Percentiles rank a stretch among this genome's conserved stretches.
phyloP scores from a whole-genome alignment of 1,140 invertebrate genomes.

The Hyphantria cunea region DNA sequence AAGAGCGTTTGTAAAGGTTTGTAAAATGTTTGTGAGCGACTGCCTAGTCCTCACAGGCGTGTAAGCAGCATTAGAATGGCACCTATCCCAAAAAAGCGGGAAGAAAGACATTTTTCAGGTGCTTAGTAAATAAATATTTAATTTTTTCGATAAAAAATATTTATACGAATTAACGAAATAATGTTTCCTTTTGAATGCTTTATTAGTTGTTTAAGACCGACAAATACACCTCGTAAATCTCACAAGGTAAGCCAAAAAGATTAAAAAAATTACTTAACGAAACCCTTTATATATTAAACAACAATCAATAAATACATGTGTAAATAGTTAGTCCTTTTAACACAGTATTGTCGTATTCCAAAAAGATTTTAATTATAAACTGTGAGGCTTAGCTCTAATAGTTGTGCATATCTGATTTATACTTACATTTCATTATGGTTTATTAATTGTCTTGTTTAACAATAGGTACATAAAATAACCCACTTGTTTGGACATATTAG shows the following conservation, averaged over 20 bases:
- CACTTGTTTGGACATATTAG: too few species aligned
- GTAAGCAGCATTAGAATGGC: too few species aligned
- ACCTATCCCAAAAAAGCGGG: too few species aligned
- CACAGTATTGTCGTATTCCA: conserved; percentile 6
- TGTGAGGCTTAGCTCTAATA: conserved; percentile 3
- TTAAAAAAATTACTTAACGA: conserved; percentile 23
- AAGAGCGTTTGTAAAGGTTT: too few species aligned
- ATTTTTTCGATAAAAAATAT: not conserved
- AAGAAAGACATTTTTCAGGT: too few species aligned
- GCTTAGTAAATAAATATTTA: too few species aligned
- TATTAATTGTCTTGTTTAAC: too few species aligned
- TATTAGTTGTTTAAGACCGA: conserved; percentile 26
- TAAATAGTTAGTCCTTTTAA: conserved; percentile 23
- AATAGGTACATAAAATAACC: too few species aligned
- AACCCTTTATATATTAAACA: conserved; percentile 19
- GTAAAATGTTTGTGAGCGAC: too few species aligned
- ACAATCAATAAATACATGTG: conserved; percentile 27
- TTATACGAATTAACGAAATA: not conserved
- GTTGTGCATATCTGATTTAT: conserved; percentile 2
- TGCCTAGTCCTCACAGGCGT: too few species aligned
- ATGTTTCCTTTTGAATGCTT: conserved; percentile 14
- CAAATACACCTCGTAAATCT: conserved; percentile 15
- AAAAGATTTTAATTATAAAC: not conserved
- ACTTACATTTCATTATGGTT: too few species aligned
- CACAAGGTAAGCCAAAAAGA: not conserved